Evolutionary conservation across 2,888 invertebrate genomes (phyloP).

Genomic region (Ochropleura plecta): DNA sequence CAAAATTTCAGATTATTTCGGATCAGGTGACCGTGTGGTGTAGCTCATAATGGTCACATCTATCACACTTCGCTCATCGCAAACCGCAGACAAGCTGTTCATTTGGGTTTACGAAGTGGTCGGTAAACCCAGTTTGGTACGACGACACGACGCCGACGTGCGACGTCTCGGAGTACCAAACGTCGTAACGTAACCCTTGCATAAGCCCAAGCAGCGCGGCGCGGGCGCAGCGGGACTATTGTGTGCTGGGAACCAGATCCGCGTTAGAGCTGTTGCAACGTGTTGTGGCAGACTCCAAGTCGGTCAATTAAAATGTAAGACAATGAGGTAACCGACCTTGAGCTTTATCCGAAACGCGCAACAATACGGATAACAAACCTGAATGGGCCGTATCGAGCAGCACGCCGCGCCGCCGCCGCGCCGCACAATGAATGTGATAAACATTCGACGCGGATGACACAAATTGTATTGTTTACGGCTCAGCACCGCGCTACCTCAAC

Average conservation of each 20-base stretch:
- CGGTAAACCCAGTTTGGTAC: background rate
- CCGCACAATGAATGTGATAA: background rate
- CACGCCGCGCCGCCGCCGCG: background rate
- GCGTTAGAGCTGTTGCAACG: slow-evolving; percentile 45
- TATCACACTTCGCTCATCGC: too few species aligned
- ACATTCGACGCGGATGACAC: slow-evolving; percentile 8
- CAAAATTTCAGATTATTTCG: background rate
- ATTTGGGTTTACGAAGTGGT: background rate
- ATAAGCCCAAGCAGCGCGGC: too few species aligned
- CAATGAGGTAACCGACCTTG: slow-evolving; percentile 53
- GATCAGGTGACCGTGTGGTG: background rate
- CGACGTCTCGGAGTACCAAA: background rate
- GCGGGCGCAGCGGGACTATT: slow-evolving; percentile 2
- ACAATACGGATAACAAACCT: slow-evolving; percentile 35
- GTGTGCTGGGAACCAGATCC: slow-evolving; percentile 7
- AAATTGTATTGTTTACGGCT: slow-evolving; percentile 1
- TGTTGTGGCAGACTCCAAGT: slow-evolving; percentile 32
- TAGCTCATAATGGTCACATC: too few species aligned
- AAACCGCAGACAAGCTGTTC: too few species aligned
- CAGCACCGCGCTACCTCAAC: background rate
- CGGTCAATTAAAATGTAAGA: slow-evolving; percentile 46
- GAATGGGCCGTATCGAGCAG: slow-evolving; percentile 18
- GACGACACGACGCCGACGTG: background rate
- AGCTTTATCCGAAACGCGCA: slow-evolving; percentile 28
- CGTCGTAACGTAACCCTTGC: background rate